A percentile compares a stretch with the other conserved stretches of the same genome.
These are phyloP conservation scores for Physella acuta DNA, from an alignment of 1,140 invertebrate species.

Conservation along the genomic window DNA sequence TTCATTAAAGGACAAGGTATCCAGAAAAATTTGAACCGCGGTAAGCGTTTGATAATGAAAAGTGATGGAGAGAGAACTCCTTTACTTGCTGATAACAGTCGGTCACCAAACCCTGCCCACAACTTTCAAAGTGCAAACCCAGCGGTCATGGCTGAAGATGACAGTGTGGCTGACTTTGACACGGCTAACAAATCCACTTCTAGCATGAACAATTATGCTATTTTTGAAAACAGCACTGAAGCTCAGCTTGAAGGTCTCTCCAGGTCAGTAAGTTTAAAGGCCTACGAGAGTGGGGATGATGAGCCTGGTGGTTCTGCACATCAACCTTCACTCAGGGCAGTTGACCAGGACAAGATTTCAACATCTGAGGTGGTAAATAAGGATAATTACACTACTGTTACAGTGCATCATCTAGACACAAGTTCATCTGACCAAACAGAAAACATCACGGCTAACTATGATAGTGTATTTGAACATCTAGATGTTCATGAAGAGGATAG, in stretches of 20 bases:
- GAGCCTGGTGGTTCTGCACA: too few relatives aligned
- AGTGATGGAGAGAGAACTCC: conserved; percentile 34
- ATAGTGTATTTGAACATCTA: too few relatives aligned
- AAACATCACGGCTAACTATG: too few relatives aligned
- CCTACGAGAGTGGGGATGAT: conserved; percentile 4
- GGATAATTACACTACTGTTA: too few relatives aligned
- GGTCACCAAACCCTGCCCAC: too few relatives aligned
- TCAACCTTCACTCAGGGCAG: too few relatives aligned
- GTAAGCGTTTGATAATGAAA: conserved; percentile 26
- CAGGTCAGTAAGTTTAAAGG: conserved; percentile 9
- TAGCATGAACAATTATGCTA: conserved; percentile 42
- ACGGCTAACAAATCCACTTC: conserved; percentile 27
- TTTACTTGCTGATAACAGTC: conserved; percentile 32
- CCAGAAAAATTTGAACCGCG: conserved; percentile 25
- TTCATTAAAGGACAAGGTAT: conserved; percentile 33
- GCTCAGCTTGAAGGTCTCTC: neutral
- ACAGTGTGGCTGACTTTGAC: neutral
- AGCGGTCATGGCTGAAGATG: neutral
- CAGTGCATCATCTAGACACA: too few relatives aligned
- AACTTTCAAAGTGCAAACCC: neutral
- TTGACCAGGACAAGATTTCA: too few relatives aligned
- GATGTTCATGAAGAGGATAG: too few relatives aligned
- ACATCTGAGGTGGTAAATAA: too few relatives aligned
- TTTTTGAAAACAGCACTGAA: conserved; percentile 25
- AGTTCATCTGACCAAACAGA: too few relatives aligned